Evolutionary conservation across 2,888 invertebrate genomes (phyloP).

Genomic region (Polymixis lichenea): DNA sequence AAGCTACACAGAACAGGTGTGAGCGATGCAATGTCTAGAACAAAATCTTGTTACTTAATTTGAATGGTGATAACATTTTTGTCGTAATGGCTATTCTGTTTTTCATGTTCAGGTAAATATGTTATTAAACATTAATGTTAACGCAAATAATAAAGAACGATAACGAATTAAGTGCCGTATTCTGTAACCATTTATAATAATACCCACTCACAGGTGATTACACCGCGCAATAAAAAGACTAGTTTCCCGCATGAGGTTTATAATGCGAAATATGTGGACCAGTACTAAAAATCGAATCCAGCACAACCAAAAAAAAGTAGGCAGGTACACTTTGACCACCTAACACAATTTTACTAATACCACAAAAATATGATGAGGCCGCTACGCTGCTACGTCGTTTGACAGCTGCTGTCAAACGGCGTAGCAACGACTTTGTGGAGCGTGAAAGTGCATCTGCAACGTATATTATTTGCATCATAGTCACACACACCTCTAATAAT

Average conservation of each 20-base stretch:
- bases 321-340: background rate
- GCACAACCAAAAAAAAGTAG: background rate
- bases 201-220: background rate
- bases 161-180: background rate
- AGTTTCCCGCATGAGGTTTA: background rate
- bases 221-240: background rate
- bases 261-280: background rate
- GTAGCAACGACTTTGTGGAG: constrained; percentile 31
- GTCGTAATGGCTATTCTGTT: background rate
- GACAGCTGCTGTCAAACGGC: constrained; percentile 28
- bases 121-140: background rate
- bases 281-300: no score
- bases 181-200: background rate
- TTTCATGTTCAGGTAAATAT: background rate
- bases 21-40: constrained; percentile 17
- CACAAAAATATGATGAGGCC: background rate
- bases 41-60: constrained; percentile 24
- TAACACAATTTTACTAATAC: background rate
- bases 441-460: constrained; percentile 28
- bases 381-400: constrained; percentile 42
- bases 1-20: constrained; percentile 15
- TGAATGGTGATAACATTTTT: constrained; percentile 11
- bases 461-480: constrained; percentile 13
- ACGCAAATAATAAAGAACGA: background rate
- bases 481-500: constrained; percentile 25